phyloP scores from a whole-genome alignment of 2,888 invertebrate species.

The Tortrix viridana region DNA sequence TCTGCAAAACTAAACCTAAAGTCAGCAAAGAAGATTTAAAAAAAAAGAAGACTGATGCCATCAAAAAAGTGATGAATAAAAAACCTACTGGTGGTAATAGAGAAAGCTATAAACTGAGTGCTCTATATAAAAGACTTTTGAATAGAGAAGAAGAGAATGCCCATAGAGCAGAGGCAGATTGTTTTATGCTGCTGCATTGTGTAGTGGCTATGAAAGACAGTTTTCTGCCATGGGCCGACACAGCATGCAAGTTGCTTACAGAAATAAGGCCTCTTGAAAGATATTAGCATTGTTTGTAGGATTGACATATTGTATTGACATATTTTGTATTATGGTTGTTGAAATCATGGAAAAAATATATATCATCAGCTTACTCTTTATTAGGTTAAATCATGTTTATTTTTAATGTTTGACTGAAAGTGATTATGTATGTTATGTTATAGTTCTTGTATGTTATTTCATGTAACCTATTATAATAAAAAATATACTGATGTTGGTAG shows the following conservation, averaged over 20 bases:
- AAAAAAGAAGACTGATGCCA: slow-evolving; percentile 36
- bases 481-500: not conserved
- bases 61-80: slow-evolving; percentile 40
- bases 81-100: slow-evolving; percentile 36
- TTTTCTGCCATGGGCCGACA: slow-evolving; percentile 84
- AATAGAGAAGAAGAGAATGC: slow-evolving; percentile 68
- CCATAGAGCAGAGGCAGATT: slow-evolving; percentile 89
- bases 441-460: no score
- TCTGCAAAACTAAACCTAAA: not conserved
- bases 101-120: slow-evolving; percentile 75
- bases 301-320: not conserved
- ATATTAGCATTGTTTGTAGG: slow-evolving; percentile 33
- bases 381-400: no score
- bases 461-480: not conserved
- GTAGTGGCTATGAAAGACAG: slow-evolving; percentile 80
- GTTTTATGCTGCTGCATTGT: slow-evolving; percentile 85
- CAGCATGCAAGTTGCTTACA: slow-evolving; percentile 53
- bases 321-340: not conserved
- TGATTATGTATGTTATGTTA: no score
- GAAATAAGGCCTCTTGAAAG: slow-evolving; percentile 57
- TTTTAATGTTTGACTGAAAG: no score
- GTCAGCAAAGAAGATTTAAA: slow-evolving; percentile 10
- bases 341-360: slow-evolving; percentile 8
- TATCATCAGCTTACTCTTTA: slow-evolving; percentile 1
- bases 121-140: slow-evolving; percentile 83